Evolutionary conservation across 2,888 invertebrate species (phyloP), one percentile per base, ranked within the genome.

Genomic region (Julus scanicus): DNA sequence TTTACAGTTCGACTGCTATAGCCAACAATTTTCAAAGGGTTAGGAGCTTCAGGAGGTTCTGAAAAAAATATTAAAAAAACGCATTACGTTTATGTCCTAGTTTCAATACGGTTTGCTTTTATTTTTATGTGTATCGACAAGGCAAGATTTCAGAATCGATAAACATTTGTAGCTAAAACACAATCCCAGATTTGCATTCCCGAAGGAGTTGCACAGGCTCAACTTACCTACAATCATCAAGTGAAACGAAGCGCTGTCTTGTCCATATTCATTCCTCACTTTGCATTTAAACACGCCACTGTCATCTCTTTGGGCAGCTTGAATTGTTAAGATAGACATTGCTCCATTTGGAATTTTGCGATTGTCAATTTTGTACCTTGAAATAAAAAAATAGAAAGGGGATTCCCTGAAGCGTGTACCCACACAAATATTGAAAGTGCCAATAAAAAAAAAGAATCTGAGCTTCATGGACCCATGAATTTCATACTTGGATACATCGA

Each of bases 1-100:
- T 97, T 97, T 87, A 97, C 97, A 0, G 96, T 96, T 90, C 97
- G 94, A 90, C 97, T 97, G 87, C 97, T 97, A 93, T 97, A 97
- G 92, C 97, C 97, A 90, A 97, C 93, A 49, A 97, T 97, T 92
- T 94, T 97, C 89, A 97, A 93, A 88, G 96, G 97, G 91, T 97
- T 97, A 0, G 97, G 97, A 89, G 97, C 96, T 94, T 97, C 97
- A 9, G 96, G 96, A 88, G 95, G 96, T 94, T 96, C 96, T 95
- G 90, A 6, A 90, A 89, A 63, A 88, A 29, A 40, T 48, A 17
- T 57, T 57, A 3, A 53, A 53, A 17, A 53, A 88, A 49, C 6
- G 20, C 29, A 71, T 29, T 11, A 17, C 63, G 80, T 80, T 80
- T 80, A 13, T 29, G 8, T 80, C 48, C 15, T 80, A 11, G 11